These are phyloP conservation scores for Buceros bicornis DNA, from an alignment of 2,797 vertebrate species.

Conservation along the genomic window DNA sequence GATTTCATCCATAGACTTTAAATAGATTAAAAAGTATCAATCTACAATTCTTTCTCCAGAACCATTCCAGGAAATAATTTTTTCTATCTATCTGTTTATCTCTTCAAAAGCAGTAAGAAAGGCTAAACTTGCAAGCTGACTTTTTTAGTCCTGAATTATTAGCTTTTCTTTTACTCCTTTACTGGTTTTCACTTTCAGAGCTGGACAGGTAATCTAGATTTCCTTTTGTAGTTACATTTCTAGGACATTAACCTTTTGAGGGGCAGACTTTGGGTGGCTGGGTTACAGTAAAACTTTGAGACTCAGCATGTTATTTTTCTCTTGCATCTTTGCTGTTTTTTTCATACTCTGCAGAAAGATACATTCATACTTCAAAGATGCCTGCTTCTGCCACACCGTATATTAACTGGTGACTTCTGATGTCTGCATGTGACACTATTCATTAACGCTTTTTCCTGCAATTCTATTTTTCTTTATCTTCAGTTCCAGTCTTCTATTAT, in stretches of 20 bases:
- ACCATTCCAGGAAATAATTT: neutral
- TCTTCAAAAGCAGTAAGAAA: neutral
- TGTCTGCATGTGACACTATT: neutral
- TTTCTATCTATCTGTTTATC: neutral
- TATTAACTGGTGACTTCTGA: neutral
- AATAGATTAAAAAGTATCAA: neutral
- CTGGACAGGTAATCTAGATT: neutral
- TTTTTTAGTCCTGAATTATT: neutral
- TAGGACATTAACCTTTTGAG: neutral
- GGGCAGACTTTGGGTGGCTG: neutral
- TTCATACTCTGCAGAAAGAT: neutral
- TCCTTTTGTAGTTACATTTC: neutral
- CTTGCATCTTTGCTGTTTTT: neutral
- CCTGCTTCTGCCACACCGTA: neutral
- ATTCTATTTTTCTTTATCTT: neutral
- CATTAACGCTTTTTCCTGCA: neutral
- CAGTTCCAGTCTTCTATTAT: neutral
- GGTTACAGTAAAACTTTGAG: neutral
- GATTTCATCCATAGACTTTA: neutral
- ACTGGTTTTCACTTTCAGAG: neutral
- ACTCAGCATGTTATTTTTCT: slow-evolving; percentile 2
- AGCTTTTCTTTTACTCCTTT: neutral
- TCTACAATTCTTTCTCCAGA: neutral
- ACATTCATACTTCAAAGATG: neutral
- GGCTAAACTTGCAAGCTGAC: neutral